These are phyloP conservation scores for Acanthurus leucopareius DNA, from an alignment of 2,797 vertebrate genomes.

Conservation along the genomic window DNA sequence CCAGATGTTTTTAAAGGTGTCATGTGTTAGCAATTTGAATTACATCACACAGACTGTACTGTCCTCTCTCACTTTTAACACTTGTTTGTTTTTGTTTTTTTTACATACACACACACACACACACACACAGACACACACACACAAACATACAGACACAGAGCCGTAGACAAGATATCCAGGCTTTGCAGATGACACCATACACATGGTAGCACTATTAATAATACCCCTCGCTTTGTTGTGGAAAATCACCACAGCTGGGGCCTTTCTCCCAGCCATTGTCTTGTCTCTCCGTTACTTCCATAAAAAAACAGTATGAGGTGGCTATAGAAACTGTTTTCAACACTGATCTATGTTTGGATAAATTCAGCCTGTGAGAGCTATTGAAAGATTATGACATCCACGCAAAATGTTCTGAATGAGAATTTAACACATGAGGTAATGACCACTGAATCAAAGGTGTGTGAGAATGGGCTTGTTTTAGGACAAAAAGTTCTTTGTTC, in stretches of 20 bases:
- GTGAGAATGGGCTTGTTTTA: neutral
- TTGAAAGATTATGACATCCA: neutral
- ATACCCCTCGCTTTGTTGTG: slow-evolving; percentile 62
- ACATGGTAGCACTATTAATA: slow-evolving; percentile 63
- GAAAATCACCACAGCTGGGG: slow-evolving; percentile 74
- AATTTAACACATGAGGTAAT: neutral
- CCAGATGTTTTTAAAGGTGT: too few species aligned
- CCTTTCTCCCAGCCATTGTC: slow-evolving; percentile 21
- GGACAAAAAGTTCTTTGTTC: neutral
- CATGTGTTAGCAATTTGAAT: too few species aligned
- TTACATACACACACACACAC: too few species aligned
- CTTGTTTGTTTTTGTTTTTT: too few species aligned
- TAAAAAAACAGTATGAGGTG: neutral
- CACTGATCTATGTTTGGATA: neutral
- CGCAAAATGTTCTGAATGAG: neutral
- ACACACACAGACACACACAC: neutral
- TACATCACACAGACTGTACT: too few species aligned
- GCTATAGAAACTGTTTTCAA: neutral
- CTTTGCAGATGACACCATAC: slow-evolving; percentile 25
- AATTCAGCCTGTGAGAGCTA: neutral
- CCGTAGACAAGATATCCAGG: neutral
- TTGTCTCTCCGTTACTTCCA: neutral
- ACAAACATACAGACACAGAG: slow-evolving; percentile 9
- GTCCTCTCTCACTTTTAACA: too few species aligned
- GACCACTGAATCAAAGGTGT: neutral